phyloP scores from a whole-genome alignment of 2,888 invertebrate species.

The Sinelater perroti region DNA sequence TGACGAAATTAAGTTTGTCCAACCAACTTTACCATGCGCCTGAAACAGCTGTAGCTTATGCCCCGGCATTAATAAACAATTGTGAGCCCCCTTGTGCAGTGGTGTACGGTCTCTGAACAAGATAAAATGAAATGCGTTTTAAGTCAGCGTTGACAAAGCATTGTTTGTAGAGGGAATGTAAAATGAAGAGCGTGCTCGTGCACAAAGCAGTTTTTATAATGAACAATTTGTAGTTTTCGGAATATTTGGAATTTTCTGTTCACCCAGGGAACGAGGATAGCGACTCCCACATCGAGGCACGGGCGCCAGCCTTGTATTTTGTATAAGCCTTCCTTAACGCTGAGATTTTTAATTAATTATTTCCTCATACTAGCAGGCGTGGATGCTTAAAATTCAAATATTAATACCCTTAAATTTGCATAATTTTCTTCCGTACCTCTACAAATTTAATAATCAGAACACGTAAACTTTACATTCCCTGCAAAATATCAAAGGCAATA shows the following conservation, averaged over 20 bases:
- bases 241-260: slow-evolving; percentile 47
- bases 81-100: slow-evolving; percentile 16
- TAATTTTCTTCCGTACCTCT: slow-evolving; percentile 48
- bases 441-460: slow-evolving; percentile 53
- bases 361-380: slow-evolving; percentile 36
- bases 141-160: slow-evolving; percentile 54
- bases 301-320: slow-evolving; percentile 19
- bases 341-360: slow-evolving; percentile 41
- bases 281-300: slow-evolving; percentile 15
- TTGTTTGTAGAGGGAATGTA: slow-evolving; percentile 53
- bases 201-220: slow-evolving; percentile 55
- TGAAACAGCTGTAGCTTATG: slow-evolving; percentile 4
- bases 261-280: slow-evolving; percentile 29
- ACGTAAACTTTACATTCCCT: slow-evolving; percentile 51
- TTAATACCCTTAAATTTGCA: slow-evolving; percentile 45
- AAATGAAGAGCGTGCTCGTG: slow-evolving; percentile 54
- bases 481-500: slow-evolving; percentile 50
- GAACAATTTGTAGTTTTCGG: slow-evolving; percentile 55
- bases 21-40: slow-evolving; percentile 15
- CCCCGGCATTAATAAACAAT: slow-evolving; percentile 22
- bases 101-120: slow-evolving; percentile 32
- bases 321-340: slow-evolving; percentile 14
- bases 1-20: slow-evolving; percentile 15
- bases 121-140: slow-evolving; percentile 50
- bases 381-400: slow-evolving; percentile 46